Conservation (phyloP, 1,140 invertebrate species). For the Sinonovacula constricta region DNA sequence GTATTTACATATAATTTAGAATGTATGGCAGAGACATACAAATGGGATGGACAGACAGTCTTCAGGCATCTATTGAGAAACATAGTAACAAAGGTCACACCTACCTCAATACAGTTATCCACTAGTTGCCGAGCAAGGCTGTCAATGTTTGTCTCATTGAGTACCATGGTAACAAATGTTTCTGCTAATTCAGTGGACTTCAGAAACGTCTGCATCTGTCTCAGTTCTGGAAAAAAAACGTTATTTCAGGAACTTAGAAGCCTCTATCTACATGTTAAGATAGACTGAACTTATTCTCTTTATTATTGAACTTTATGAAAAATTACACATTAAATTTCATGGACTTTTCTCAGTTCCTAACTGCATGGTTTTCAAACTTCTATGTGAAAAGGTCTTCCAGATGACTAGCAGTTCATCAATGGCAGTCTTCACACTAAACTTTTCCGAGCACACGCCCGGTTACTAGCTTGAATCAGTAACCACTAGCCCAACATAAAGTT, state of each 20-base stretch:
- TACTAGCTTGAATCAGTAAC: no score
- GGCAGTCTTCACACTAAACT: no score
- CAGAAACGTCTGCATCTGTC: constrained; percentile 28
- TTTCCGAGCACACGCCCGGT: no score
- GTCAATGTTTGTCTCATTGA: background rate
- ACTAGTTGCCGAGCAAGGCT: background rate
- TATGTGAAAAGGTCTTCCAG: background rate
- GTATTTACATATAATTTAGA: no score
- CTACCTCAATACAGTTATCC: constrained; percentile 26
- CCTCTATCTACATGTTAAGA: background rate
- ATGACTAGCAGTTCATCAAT: no score
- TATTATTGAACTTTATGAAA: background rate
- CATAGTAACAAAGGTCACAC: background rate
- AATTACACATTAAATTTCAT: background rate
- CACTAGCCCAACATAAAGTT: no score
- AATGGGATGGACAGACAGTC: no score
- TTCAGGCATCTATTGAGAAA: no score
- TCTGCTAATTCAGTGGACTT: constrained; percentile 33
- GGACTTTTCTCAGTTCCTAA: background rate
- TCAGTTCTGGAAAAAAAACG: background rate
- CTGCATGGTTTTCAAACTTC: background rate
- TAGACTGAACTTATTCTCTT: background rate
- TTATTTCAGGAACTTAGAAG: background rate
- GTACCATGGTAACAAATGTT: constrained; percentile 5
- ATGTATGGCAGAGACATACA: no score